Conservation (phyloP, 2,888 invertebrate species). For the Notodromas monacha region DNA sequence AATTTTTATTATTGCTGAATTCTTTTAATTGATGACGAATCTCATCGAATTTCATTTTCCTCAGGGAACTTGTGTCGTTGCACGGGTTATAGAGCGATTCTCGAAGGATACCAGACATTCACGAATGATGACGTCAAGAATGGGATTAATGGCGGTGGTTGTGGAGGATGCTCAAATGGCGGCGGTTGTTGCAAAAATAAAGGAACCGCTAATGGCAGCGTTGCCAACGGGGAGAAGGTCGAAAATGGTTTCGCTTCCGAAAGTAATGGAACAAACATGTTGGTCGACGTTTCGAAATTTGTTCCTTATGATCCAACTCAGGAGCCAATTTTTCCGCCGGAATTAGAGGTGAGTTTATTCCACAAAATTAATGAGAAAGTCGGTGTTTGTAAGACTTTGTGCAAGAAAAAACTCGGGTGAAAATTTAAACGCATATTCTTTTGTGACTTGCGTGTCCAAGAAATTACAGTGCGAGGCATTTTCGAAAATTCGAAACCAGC, state of each 20-base stretch:
- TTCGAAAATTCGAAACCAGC: not conserved
- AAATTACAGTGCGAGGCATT: no score
- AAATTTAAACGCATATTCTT: no score
- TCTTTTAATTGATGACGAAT: no score
- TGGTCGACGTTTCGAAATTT: conserved; percentile 28
- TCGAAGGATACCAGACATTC: conserved; percentile 60
- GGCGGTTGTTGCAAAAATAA: no score
- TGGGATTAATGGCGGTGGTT: conserved; percentile 7
- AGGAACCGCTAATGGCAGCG: not conserved
- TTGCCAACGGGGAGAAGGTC: conserved; percentile 12
- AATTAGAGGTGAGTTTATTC: conserved; percentile 29
- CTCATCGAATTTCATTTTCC: no score
- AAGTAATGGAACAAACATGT: no score
- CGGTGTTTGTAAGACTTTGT: no score
- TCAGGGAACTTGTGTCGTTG: conserved; percentile 57
- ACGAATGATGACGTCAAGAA: conserved; percentile 9
- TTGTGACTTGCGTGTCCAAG: no score
- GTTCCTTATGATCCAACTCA: conserved; percentile 40
- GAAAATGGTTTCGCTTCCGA: no score
- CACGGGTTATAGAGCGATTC: conserved; percentile 71
- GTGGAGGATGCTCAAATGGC: conserved; percentile 13
- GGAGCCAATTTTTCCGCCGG: conserved; percentile 71
- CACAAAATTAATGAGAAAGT: no score
- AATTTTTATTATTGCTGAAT: no score
- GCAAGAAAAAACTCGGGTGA: no score